Percentiles rank a stretch among this genome's conserved stretches.
These are phyloP conservation scores for Isurus oxyrinchus DNA, from an alignment of 2,113 vertebrate genomes.

Conservation along the genomic window DNA sequence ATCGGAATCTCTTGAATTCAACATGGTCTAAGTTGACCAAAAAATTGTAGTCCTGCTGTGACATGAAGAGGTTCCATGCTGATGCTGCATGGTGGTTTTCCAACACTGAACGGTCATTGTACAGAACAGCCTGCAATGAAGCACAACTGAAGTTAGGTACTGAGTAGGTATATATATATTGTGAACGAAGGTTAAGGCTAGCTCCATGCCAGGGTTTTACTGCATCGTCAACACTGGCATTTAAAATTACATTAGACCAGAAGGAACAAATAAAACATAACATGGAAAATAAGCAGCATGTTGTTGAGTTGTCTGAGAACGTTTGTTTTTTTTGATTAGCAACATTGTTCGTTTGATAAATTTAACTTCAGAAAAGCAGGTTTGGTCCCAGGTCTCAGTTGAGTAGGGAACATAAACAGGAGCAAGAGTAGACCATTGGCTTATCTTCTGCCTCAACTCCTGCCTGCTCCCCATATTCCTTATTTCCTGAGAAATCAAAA, in stretches of 20 bases:
- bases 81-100: constrained; percentile 96
- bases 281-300: neutral
- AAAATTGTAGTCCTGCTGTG: constrained; percentile 89
- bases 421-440: neutral
- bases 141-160: neutral
- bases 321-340: neutral
- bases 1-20: constrained; percentile 97
- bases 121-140: constrained; percentile 76
- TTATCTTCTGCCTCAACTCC: too few species aligned
- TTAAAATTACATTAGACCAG: neutral
- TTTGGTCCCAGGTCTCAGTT: neutral
- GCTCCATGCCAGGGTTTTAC: neutral
- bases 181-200: neutral
- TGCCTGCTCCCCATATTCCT: too few species aligned
- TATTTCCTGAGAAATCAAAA: too few species aligned
- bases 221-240: neutral
- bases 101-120: constrained; percentile 93
- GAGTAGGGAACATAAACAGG: neutral
- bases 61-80: constrained; percentile 97
- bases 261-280: neutral
- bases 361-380: neutral
- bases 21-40: constrained; percentile 83
- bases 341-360: neutral
- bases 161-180: too few species aligned
- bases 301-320: neutral